Evolutionary conservation across 2,888 invertebrate species (phyloP).

Genomic region (Tinea semifulvella): DNA sequence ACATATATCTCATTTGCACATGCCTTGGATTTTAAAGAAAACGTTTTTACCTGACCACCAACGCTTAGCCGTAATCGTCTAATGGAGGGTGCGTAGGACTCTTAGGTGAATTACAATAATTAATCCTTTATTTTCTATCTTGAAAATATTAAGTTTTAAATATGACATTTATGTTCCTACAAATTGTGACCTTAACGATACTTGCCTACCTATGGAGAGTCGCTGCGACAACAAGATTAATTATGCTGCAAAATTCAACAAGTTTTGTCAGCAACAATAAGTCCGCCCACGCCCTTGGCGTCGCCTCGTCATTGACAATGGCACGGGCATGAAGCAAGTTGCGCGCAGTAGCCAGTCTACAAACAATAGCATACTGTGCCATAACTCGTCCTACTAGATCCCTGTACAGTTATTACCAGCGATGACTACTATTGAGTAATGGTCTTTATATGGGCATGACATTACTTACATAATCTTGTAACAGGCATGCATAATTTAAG

Average conservation of each 20-base stretch:
- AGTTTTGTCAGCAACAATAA: conserved; percentile 16
- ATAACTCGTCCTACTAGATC: conserved; percentile 23
- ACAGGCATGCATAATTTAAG: no score
- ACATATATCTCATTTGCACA: no score
- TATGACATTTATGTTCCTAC: no score
- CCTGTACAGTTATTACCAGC: conserved; percentile 29
- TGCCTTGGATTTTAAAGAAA: no score
- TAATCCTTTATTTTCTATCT: no score
- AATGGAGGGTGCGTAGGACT: no score
- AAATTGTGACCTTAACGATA: no score
- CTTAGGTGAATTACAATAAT: no score
- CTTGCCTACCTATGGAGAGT: no score
- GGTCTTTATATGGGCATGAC: conserved; percentile 14
- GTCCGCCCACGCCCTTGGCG: conserved; percentile 36
- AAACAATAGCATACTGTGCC: conserved; percentile 45
- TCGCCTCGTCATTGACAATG: conserved; percentile 32
- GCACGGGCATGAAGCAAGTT: conserved; percentile 22
- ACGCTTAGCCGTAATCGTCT: no score
- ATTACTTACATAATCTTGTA: conserved; percentile 8
- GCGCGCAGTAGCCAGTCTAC: conserved; percentile 50
- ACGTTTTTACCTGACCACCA: no score
- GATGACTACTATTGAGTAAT: conserved; percentile 33
- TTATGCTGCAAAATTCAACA: conserved; percentile 13
- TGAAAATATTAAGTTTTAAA: no score
- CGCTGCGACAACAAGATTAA: conserved; percentile 8